Evolutionary conservation across 2,888 invertebrate genomes (phyloP).

Genomic region (Autographa pulchrina): DNA sequence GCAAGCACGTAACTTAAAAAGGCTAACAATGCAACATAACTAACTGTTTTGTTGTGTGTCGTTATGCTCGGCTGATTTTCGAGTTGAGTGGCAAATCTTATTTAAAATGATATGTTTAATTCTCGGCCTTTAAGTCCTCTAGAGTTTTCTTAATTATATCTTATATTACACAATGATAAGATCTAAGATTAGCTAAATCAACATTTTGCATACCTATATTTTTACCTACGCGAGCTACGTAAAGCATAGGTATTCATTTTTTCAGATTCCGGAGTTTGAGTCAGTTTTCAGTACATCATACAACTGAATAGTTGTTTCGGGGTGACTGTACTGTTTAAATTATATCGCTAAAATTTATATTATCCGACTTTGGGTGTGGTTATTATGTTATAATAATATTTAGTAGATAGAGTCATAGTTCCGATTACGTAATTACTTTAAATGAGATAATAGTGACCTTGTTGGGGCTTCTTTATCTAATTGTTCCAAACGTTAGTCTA

Average conservation of each 20-base stretch:
- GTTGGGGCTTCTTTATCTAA: conserved; percentile 63
- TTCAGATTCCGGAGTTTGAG: neutral
- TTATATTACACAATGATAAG: neutral
- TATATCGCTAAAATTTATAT: neutral
- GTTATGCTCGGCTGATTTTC: conserved; percentile 53
- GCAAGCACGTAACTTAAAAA: conserved; percentile 47
- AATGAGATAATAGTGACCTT: conserved; percentile 65
- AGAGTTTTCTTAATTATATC: neutral
- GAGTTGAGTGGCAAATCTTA: conserved; percentile 23
- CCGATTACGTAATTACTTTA: conserved; percentile 44
- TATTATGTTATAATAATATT: neutral
- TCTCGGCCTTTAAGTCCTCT: neutral
- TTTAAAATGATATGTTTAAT: neutral
- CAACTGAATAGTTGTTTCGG: neutral
- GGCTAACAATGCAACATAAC: conserved; percentile 57
- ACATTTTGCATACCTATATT: neutral
- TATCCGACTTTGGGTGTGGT: neutral
- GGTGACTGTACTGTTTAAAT: neutral
- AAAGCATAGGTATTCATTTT: neutral
- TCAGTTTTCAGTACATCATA: neutral
- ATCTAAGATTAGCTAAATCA: neutral
- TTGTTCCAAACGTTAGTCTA: conserved; percentile 57
- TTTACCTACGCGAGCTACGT: neutral
- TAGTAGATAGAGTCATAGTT: conserved; percentile 2
- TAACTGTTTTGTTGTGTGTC: conserved; percentile 57